Evolutionary conservation across 2,113 vertebrate genomes (phyloP), one percentile per base, ranked within the genome.

Genomic region (Perccottus glenii): DNA sequence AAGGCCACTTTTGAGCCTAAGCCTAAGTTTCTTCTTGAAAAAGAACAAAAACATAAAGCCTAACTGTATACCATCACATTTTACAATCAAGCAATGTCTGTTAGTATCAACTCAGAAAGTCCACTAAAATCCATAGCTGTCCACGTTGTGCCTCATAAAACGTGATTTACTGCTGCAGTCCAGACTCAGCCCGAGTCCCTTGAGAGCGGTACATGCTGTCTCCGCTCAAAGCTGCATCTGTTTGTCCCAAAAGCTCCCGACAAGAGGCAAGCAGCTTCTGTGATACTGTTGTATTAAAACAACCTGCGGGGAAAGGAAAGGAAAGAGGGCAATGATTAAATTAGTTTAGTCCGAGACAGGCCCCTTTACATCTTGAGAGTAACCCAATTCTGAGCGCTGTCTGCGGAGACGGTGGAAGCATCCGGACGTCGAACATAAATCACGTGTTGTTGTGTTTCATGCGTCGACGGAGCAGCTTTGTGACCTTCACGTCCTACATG

Each of bases 361-460:
- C 51, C 83, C 89, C 19, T 85, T 90, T 85, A 55, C 64, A 75
- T 92, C 91, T 87, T 45, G 75, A 74, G 67, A 85, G 19, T 91
- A 93, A 93, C 88, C 88, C 78, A 86, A 65, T 87, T 92, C 88
- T 67, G 65, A 27, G 60, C 84, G 80, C 77, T 64, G 87, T 78
- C 73, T 86, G 76, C 72, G 5, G 71, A 81, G 80, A 72, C 66
- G 72, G 50, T 77, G 79, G 78, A 83, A 77, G 10, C 78, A 80
- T 75, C 76, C 68, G 65, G 58, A 79, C 67, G 73, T 87, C 81
- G 67, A 16, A 80, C 85, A 93, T 92, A 89, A 93, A 93, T 93
- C 81, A 88, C 85, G 19, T 3, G 19, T 78, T 45, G 80, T 78
- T 69, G 77, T 45, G 87, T 87, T 82, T 87, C 58, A 87, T 92